A percentile compares a stretch with the other conserved stretches of the same genome.
Conservation (phyloP, 2,113 vertebrate genomes). For the Mesoclemmys tuberculata region DNA sequence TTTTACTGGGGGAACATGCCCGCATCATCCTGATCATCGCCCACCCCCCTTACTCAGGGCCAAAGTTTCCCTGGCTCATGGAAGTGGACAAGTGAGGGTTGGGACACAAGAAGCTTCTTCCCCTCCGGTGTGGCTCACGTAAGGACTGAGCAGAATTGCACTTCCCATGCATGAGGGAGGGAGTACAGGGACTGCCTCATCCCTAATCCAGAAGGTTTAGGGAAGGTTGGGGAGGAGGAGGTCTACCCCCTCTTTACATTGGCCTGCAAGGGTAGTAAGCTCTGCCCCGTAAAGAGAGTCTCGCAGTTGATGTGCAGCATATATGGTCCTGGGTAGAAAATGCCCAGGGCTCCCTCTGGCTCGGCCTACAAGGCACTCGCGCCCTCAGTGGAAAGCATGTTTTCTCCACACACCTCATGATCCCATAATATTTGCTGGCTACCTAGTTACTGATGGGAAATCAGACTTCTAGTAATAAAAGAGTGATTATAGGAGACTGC, state of each 20-base stretch:
- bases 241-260: background rate
- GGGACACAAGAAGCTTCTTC: background rate
- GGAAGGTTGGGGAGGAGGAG: background rate
- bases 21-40: background rate
- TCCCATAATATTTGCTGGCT: background rate
- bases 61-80: background rate
- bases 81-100: background rate
- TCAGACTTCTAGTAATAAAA: background rate
- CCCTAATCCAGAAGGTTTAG: background rate
- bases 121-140: background rate
- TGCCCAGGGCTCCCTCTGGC: background rate
- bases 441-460: background rate
- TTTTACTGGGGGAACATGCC: background rate
- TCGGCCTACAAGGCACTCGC: background rate
- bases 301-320: background rate
- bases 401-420: background rate
- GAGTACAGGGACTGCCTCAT: background rate
- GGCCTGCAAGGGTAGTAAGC: background rate
- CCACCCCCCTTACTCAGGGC: background rate
- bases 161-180: background rate
- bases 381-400: fast-evolving
- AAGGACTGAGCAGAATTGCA: background rate
- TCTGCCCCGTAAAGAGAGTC: background rate
- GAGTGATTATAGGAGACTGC: fast-evolving
- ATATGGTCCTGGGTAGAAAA: background rate